Base-by-base conservation (phyloP, 1,140 invertebrate species). In the Babylonia areolata region DNA sequence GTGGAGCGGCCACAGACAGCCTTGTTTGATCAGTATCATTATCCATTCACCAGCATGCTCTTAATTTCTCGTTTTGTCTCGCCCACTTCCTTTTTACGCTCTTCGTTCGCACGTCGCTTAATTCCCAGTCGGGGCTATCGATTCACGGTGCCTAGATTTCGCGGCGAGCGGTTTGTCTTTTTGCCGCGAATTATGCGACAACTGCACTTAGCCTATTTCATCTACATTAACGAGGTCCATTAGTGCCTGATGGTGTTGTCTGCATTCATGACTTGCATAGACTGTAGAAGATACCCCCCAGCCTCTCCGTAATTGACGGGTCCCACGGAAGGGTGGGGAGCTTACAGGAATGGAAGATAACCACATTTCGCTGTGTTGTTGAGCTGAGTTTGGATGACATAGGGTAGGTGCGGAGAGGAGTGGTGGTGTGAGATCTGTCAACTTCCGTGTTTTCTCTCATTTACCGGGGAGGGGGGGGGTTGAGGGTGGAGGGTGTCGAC, bases 1-100 rank as follows among this genome's bases (percentile, higher is more conserved):
- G 17, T 6, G 58, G 58, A 64, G n/a, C 20, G 58, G 28, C 28
- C 58, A n/a, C 28, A 64, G 17, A 64, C 58, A 23, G 58, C 5
- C 58, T 64, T 64, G 58, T 64, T 64, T 64, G 58, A 64, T 64
- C 58, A 3, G 58, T 64, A 11, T 64, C 58, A 23, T 64, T 64
- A 23, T 64, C 58, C 58, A 64, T 64, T 64, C 58, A 64, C 15
- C 58, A 64, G 15, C 58, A 64, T 0, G 58, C 58, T 64, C 58
- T 64, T 64, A 64, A 64, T 64, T 64, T 64, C 58, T 64, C 58
- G 58, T 64, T 64, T 64, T 64, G 58, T 64, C 58, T 64, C 58
- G 58, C 58, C 58, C 20, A 64, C 58, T 64, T 64, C 58, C 58
- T 64, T 64, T 64, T 64, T 23, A 64, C 58, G 58, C 58, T 23